Evolutionary conservation across 1,140 invertebrate species (phyloP), one percentile per base, ranked within the genome.

Genomic region (Onthophagus taurus): DNA sequence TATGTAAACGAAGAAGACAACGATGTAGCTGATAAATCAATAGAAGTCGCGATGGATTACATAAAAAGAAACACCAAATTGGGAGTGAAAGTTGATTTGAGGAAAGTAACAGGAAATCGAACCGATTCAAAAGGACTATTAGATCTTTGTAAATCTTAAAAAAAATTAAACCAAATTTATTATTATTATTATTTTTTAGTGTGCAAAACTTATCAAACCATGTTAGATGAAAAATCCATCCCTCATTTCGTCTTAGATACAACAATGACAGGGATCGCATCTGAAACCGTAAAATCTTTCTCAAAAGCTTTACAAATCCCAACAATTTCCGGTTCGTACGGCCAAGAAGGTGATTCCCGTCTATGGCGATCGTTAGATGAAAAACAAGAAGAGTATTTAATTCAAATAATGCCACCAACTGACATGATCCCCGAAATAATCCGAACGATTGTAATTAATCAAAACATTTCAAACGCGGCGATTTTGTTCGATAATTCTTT

Each of bases 401-500:
- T 77, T 12, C 75, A 78, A 63, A 64, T 91, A 21, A 83, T 81
- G 71, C 83, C 85, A 1, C 88, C 88, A 1, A 78, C 77, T 0
- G 85, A 90, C 57, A 66, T 89, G 11, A 75, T 89, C 38, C 78
- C 85, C 0, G 81, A 88, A 58, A 74, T 78, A 2, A 75, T 93
- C 1, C 70, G 85, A 34, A 80, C 83, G 36, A 78, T 93, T 45
- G 81, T 87, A 2, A 70, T 71, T 3, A 67, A 73, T 14, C 79
- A 89, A 63, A 87, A 89, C 52, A 84, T 91, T 34, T 88, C 81
- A n/a, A 89, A 89, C 64, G 86, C 89, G 12, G 89, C 85, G 2
- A 83, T 94, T 23, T 70, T 93, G 6, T 91, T 89, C 61, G 88
- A 94, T 54, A 73, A 82, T n/a, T 78, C 79, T 41, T 26, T 9